phyloP scores from a whole-genome alignment of 2,113 vertebrate species.

The Onychostoma macrolepis region DNA sequence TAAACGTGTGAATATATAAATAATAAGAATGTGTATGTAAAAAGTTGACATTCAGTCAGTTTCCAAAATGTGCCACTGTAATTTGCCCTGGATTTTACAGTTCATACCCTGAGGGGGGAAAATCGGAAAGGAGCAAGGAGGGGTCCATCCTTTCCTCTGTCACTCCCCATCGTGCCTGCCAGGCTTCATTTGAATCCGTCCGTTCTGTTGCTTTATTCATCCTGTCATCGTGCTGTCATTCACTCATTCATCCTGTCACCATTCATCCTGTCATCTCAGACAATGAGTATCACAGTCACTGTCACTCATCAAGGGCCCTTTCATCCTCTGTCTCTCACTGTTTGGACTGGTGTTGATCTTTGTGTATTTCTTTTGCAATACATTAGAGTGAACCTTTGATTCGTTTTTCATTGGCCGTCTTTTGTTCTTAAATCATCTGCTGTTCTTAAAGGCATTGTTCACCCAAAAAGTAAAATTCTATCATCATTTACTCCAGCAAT shows the following conservation, averaged over 20 bases:
- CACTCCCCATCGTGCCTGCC: not conserved
- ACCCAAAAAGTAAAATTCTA: not conserved
- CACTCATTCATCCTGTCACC: conserved; percentile 29
- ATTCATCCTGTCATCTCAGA: conserved; percentile 31
- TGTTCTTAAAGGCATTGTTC: not conserved
- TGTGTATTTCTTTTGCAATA: not conserved
- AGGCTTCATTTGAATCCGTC: conserved; percentile 29
- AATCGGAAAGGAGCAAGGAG: not conserved
- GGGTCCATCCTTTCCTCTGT: conserved; percentile 7
- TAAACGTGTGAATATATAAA: conserved; percentile 2
- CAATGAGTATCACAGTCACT: conserved; percentile 14
- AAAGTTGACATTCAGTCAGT: not conserved
- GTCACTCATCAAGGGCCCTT: conserved; percentile 28
- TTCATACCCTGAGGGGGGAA: not conserved
- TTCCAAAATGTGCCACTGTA: not conserved
- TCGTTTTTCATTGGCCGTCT: not conserved
- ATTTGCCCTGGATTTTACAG: not conserved
- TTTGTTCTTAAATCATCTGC: not conserved
- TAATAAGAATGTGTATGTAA: not conserved
- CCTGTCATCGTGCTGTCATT: conserved; percentile 37
- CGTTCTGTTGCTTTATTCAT: conserved; percentile 27
- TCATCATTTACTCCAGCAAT: not conserved
- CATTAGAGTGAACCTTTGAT: not conserved
- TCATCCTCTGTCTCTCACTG: conserved; percentile 4
- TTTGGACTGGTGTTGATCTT: not conserved